These are phyloP conservation scores for Pristionchus entomophagus DNA, from an alignment of 2,888 invertebrate species.

Conservation along the genomic window DNA sequence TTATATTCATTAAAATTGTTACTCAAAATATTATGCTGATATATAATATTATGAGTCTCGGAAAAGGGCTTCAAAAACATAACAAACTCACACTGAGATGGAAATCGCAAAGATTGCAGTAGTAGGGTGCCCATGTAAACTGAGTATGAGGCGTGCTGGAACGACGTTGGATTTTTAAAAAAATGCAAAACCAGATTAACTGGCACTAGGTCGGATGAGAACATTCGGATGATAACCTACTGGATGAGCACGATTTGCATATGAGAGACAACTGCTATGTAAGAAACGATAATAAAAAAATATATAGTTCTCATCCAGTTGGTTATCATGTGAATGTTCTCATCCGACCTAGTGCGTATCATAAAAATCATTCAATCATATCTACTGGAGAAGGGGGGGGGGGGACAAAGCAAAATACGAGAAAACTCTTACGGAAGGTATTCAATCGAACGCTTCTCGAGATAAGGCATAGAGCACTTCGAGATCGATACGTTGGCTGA, in stretches of 20 bases:
- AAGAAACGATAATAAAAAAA: neutral
- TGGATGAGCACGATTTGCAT: no score
- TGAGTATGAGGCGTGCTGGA: neutral
- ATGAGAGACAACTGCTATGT: no score
- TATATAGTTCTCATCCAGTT: neutral
- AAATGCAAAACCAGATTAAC: neutral
- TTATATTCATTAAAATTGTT: neutral
- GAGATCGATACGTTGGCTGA: neutral
- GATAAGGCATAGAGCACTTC: neutral
- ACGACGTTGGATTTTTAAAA: neutral
- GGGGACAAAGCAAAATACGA: no score
- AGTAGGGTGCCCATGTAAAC: slow-evolving; percentile 40
- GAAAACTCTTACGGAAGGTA: neutral
- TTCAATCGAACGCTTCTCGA: neutral
- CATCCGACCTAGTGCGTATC: neutral
- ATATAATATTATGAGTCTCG: neutral
- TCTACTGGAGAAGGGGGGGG: no score
- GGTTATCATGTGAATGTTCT: neutral
- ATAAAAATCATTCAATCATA: neutral
- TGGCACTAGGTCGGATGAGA: no score
- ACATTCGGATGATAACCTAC: no score
- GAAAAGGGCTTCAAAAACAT: neutral
- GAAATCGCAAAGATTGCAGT: slow-evolving; percentile 27
- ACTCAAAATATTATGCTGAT: neutral
- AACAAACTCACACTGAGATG: neutral